Conservation (phyloP, 2,888 invertebrate genomes). For the Heliconius hortense region DNA sequence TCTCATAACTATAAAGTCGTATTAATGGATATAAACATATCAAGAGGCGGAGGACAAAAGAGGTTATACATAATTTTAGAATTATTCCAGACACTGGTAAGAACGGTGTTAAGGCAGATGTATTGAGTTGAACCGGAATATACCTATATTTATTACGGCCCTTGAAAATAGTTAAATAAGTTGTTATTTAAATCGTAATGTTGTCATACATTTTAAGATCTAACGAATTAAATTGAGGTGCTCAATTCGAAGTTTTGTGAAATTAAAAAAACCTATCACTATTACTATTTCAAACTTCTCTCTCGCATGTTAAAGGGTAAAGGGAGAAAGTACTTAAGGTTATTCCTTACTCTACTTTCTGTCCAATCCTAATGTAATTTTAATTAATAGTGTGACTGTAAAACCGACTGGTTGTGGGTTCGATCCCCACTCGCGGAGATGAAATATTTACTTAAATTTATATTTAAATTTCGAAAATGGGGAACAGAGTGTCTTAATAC, state of each 20-base stretch:
- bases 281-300: neutral
- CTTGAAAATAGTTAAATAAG: conserved; percentile 27
- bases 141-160: conserved; percentile 28
- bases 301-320: neutral
- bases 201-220: neutral
- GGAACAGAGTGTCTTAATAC: too few relatives aligned
- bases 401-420: too few relatives aligned
- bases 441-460: too few relatives aligned
- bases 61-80: conserved; percentile 38
- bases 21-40: conserved; percentile 73
- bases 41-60: conserved; percentile 55
- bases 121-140: conserved; percentile 32
- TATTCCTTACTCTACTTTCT: too few relatives aligned
- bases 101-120: conserved; percentile 30
- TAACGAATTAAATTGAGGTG: neutral
- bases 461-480: too few relatives aligned
- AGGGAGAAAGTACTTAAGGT: neutral
- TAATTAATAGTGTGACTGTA: too few relatives aligned
- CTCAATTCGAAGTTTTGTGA: neutral
- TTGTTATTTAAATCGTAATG: conserved; percentile 16
- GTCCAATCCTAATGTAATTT: too few relatives aligned
- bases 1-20: conserved; percentile 69
- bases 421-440: too few relatives aligned
- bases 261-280: neutral
- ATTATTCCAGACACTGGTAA: conserved; percentile 32